phyloP scores from a whole-genome alignment of 2,797 vertebrate genomes.

The Corythornis leucogaster region DNA sequence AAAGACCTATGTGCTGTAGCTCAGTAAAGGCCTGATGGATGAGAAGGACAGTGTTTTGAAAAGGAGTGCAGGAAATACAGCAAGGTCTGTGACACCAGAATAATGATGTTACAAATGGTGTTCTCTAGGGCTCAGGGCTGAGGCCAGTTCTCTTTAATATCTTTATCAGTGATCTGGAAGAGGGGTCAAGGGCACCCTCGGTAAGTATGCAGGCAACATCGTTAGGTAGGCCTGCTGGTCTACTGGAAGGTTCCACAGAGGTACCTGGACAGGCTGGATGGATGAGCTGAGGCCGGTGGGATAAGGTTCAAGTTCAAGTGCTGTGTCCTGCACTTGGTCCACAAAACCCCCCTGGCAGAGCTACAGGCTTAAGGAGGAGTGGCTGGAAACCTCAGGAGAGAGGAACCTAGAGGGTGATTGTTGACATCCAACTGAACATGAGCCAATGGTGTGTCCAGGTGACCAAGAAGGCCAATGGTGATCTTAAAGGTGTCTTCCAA shows the following conservation, averaged over 20 bases:
- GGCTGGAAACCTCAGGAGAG: not conserved
- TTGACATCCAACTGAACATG: not conserved
- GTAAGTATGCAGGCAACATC: not conserved
- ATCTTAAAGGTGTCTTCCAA: not conserved
- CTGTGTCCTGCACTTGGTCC: not conserved
- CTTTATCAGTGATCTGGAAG: not conserved
- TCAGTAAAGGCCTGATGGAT: not conserved
- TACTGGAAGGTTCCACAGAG: not conserved
- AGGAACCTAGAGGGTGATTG: not conserved
- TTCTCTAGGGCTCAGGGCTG: not conserved
- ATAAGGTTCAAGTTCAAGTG: not conserved
- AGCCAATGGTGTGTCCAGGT: not conserved
- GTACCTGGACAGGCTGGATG: not conserved
- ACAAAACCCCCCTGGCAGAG: not conserved
- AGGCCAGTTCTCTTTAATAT: not conserved
- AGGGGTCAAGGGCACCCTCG: not conserved
- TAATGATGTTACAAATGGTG: not conserved
- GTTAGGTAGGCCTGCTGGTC: not conserved
- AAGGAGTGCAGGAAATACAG: fast-evolving
- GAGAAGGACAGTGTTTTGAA: not conserved
- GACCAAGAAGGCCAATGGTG: too few species aligned
- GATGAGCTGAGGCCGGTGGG: not conserved
- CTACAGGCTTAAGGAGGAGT: not conserved
- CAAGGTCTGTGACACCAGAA: not conserved
- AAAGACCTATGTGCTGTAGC: not conserved